Evolutionary conservation across 2,888 invertebrate species (phyloP).

Genomic region (Melieria crassipennis): DNA sequence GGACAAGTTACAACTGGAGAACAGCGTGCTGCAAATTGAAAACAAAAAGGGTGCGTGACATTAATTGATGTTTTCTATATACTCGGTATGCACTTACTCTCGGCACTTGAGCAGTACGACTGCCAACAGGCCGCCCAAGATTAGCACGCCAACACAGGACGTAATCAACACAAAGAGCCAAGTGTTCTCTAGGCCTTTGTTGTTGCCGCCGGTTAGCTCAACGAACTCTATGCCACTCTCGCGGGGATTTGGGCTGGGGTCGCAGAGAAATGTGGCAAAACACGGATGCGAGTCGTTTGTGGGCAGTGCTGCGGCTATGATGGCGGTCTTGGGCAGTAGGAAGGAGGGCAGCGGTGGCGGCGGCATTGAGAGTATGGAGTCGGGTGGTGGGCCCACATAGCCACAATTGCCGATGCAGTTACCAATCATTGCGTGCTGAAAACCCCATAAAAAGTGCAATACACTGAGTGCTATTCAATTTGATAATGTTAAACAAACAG

Average conservation of each 20-base stretch:
- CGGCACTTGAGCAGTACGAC: conserved; percentile 83
- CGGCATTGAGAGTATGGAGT: conserved; percentile 83
- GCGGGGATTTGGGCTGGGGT: conserved; percentile 69
- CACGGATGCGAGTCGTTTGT: conserved; percentile 73
- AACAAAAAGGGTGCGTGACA: background rate
- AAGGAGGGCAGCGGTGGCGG: conserved; percentile 86
- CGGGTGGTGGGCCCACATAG: conserved; percentile 72
- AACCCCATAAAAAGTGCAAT: too few relatives aligned
- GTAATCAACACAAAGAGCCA: conserved; percentile 84
- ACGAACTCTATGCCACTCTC: conserved; percentile 80
- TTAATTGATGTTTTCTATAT: too few relatives aligned
- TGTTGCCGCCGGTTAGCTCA: conserved; percentile 77
- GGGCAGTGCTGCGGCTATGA: conserved; percentile 61
- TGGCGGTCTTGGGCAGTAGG: conserved; percentile 66
- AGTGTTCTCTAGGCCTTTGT: conserved; percentile 73
- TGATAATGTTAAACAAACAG: too few relatives aligned
- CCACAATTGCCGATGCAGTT: conserved; percentile 63
- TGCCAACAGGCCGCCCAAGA: conserved; percentile 81
- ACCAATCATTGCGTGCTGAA: conserved; percentile 50
- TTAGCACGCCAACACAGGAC: conserved; percentile 81
- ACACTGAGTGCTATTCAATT: too few relatives aligned
- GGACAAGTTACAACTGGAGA: conserved; percentile 59
- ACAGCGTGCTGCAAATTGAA: conserved; percentile 42
- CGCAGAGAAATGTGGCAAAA: conserved; percentile 73
- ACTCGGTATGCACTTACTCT: conserved; percentile 69